These are phyloP conservation scores for Neopelma chrysocephalum DNA, from an alignment of 2,797 vertebrate species.

Conservation along the genomic window DNA sequence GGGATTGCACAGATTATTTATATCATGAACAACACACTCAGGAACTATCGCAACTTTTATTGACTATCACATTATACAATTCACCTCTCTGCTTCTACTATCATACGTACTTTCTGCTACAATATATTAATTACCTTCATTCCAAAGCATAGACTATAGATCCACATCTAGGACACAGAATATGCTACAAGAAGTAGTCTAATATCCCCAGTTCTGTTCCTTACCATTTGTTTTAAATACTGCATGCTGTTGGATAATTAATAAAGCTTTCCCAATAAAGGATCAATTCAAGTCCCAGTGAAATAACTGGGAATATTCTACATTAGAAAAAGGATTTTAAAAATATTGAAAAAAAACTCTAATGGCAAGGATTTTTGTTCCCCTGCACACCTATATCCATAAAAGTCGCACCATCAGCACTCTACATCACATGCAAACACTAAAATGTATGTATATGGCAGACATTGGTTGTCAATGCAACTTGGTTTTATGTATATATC, in stretches of 20 bases:
- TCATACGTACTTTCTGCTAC: not conserved
- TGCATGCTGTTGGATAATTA: not conserved
- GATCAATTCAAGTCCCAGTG: not conserved
- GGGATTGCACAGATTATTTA: not conserved
- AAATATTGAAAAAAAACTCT: not conserved
- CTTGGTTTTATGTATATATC: not conserved
- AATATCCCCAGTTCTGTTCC: not conserved
- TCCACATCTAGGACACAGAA: not conserved
- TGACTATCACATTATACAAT: not conserved
- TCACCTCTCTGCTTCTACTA: not conserved
- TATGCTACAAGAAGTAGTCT: not conserved
- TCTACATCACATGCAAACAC: not conserved
- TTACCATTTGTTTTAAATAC: not conserved
- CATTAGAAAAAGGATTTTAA: not conserved
- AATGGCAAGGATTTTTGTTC: not conserved
- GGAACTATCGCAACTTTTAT: not conserved
- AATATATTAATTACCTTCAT: not conserved
- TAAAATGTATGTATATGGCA: rapidly evolving
- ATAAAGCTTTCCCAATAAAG: not conserved
- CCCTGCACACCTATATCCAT: not conserved
- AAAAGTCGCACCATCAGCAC: not conserved
- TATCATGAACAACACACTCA: not conserved
- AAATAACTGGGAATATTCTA: not conserved
- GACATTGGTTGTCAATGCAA: not conserved
- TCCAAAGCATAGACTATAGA: not conserved